Percentiles rank a stretch among this genome's conserved stretches.
phyloP scores from a whole-genome alignment of 2,888 invertebrate species.

The Lepidochrysops patricia region DNA sequence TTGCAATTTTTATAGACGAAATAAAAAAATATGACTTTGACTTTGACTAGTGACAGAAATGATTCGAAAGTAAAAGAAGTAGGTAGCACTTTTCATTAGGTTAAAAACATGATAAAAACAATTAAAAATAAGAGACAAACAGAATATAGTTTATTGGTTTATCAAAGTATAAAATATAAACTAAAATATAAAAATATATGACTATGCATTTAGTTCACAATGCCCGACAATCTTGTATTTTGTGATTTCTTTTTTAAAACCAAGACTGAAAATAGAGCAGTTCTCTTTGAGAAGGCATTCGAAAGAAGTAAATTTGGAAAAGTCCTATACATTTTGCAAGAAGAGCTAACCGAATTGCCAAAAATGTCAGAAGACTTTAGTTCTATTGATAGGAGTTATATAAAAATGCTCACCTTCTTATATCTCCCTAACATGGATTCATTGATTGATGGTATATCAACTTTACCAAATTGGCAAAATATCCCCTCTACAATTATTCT shows the following conservation, averaged over 20 bases:
- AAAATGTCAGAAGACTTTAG: constrained; percentile 50
- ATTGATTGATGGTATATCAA: constrained; percentile 48
- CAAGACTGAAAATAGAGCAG: constrained; percentile 38
- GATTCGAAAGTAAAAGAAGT: too few species aligned
- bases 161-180: neutral
- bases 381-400: constrained; percentile 45
- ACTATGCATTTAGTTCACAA: too few species aligned
- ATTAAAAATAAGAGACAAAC: too few species aligned
- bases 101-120: too few species aligned
- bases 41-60: too few species aligned
- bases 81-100: too few species aligned
- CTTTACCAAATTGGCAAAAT: constrained; percentile 53
- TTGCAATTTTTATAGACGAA: too few species aligned
- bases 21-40: too few species aligned
- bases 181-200: too few species aligned
- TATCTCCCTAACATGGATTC: constrained; percentile 47
- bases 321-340: constrained; percentile 52
- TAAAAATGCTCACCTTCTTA: constrained; percentile 64
- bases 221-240: constrained; percentile 19
- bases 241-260: constrained; percentile 42
- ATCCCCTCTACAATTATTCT: constrained; percentile 54
- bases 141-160: too few species aligned
- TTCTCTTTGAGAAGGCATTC: constrained; percentile 53
- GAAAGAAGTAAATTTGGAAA: constrained; percentile 44
- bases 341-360: constrained; percentile 58